Percentiles rank a stretch among this genome's conserved stretches.
Evolutionary conservation across 2,888 invertebrate genomes (phyloP).

Genomic region (Drosophila tanythrix): DNA sequence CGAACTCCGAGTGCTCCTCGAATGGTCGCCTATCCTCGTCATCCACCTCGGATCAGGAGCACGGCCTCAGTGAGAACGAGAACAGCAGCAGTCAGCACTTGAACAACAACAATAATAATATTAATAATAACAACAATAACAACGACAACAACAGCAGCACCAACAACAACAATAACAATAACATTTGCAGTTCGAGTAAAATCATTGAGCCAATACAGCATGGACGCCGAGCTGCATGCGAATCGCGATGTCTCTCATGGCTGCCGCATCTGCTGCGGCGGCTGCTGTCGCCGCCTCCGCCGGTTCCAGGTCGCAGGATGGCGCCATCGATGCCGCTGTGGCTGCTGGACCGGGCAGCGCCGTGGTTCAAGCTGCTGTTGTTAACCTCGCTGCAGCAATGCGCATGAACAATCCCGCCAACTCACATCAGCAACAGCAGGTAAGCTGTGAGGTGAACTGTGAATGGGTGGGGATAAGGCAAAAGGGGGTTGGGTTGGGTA

Average conservation of each 20-base stretch:
- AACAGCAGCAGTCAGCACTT: conserved; percentile 84
- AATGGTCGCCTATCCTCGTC: conserved; percentile 93
- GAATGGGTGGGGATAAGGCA: not conserved
- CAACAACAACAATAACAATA: conserved; percentile 83
- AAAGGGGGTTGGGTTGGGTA: not conserved
- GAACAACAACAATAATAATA: conserved; percentile 81
- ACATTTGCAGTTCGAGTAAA: conserved; percentile 87
- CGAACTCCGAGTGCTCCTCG: conserved; percentile 94
- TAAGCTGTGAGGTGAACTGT: conserved; percentile 11
- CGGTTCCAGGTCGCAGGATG: conserved; percentile 49
- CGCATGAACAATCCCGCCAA: conserved; percentile 86
- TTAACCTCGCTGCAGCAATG: conserved; percentile 92
- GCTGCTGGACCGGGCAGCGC: conserved; percentile 83
- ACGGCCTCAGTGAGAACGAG: conserved; percentile 87
- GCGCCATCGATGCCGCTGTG: conserved; percentile 83
- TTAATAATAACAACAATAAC: conserved; percentile 85
- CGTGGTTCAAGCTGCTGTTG: conserved; percentile 90
- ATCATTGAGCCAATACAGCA: conserved; percentile 88
- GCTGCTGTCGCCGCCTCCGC: conserved; percentile 79
- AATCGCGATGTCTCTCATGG: conserved; percentile 90
- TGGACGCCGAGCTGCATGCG: conserved; percentile 86
- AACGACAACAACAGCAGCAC: conserved; percentile 85
- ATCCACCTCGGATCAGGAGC: conserved; percentile 90
- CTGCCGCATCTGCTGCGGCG: conserved; percentile 85
- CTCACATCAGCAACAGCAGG: conserved; percentile 63